Percentiles rank a stretch among this genome's conserved stretches.
Conservation (phyloP, 2,113 vertebrate genomes). For the rat (Rattus norvegicus) region DNA sequence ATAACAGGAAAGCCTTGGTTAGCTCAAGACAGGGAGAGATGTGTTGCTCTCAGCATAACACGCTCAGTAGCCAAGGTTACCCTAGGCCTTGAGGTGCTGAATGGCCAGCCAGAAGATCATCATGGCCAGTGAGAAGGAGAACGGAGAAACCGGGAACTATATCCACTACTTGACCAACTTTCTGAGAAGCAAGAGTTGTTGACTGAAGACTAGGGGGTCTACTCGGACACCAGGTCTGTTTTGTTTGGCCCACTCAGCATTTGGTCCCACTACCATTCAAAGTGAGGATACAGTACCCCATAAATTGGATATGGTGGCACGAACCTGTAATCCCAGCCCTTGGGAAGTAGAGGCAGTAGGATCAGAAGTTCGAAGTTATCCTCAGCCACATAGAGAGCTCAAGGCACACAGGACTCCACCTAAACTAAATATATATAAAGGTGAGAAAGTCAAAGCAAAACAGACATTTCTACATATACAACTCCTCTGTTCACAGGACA, state of each 20-base stretch:
- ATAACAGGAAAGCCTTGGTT: not conserved
- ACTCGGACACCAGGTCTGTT: not conserved
- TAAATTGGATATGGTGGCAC: not conserved
- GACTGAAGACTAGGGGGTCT: rapidly evolving
- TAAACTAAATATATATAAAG: not conserved
- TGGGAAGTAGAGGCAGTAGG: not conserved
- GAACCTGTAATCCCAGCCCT: not conserved
- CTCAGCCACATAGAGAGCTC: not conserved
- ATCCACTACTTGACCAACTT: not conserved
- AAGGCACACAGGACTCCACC: not conserved
- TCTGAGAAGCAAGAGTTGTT: not conserved
- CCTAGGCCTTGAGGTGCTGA: not conserved
- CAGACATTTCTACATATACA: not conserved
- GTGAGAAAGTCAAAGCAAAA: not conserved
- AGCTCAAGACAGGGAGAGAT: constrained; percentile 2
- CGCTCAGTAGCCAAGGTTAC: not conserved
- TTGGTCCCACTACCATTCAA: not conserved
- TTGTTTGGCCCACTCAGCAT: not conserved
- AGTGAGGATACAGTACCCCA: not conserved
- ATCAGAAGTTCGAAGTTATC: not conserved
- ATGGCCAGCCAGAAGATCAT: rapidly evolving
- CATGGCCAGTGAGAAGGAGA: not conserved
- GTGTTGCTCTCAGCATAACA: not conserved
- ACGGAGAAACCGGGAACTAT: not conserved
- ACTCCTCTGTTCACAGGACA: not conserved